Evolutionary conservation across 2,113 vertebrate species (phyloP), one percentile per base, ranked within the genome.

Genomic region (Neodon shergylaensis): DNA sequence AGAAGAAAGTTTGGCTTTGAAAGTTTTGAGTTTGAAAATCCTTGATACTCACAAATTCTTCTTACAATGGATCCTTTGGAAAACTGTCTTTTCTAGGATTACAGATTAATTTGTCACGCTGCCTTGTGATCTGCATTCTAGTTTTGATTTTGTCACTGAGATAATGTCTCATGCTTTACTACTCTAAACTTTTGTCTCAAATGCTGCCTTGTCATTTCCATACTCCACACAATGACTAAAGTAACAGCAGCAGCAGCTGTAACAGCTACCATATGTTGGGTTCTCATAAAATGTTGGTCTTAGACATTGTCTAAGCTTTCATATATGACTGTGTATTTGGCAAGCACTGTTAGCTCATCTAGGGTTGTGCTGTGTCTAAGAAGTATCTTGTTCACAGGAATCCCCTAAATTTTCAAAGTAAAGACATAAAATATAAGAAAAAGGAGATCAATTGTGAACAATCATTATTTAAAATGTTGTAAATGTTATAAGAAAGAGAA

Each of bases 131-230:
- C 70, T 90, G 21, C 28, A 86, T 61, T 83, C 72, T 65, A 70
- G 74, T 94, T 95, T 96, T 94, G 63, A 90, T 91, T 95, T 94
- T 95, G 54, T 74, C 83, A 78, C 85, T 96, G 63, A 83, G 84
- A 83, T 93, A 39, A 61, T 19, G 31, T 92, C 58, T 96, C 61
- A 83, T 81, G 9, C 85, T 94, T 79, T 78, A 22, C 85, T 83
- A 68, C 92, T 81, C 26, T 47, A 90, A 65, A 26, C 33, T 7
- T 89, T 92, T 87, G 24, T 95, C 72, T 92, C 52, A 93, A 90
- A 81, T 91, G 36, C 70, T 81, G 26, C 73, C 81, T 91, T 76
- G 42, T 39, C 31, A 12, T 78, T 42, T 21, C 36, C 95, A 58
- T 7, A 58, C 19, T 58, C 58, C n/a, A 77, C 2, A 54, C 22